These are phyloP conservation scores for Mormyrus iriodes DNA, from an alignment of 2,113 vertebrate genomes.

Conservation along the genomic window DNA sequence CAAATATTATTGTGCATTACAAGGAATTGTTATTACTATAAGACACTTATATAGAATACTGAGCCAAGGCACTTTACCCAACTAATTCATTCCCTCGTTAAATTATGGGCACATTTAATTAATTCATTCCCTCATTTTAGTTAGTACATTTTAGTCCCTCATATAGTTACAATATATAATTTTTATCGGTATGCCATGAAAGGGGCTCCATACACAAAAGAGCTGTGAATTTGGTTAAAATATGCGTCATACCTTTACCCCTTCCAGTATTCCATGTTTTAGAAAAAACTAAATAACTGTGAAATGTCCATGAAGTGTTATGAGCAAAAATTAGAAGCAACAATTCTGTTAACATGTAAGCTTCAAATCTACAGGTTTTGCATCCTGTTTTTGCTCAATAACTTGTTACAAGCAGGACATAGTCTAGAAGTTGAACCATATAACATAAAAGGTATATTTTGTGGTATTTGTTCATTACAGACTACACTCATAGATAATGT, in stretches of 20 bases:
- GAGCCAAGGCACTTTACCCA: no score
- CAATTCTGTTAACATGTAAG: neutral
- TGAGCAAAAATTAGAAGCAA: neutral
- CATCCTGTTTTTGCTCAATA: neutral
- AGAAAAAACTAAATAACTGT: neutral
- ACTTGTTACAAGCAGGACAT: neutral
- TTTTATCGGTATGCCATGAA: no score
- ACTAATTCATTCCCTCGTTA: no score
- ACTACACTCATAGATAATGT: neutral
- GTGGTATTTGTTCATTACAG: neutral
- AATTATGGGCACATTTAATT: no score
- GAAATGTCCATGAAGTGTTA: neutral
- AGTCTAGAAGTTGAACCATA: neutral
- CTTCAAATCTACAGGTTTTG: neutral
- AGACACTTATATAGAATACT: no score
- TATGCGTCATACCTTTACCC: neutral
- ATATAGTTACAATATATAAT: no score
- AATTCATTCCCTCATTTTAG: no score
- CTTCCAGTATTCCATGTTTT: neutral
- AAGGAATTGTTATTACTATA: no score
- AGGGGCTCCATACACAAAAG: no score
- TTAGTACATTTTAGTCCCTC: no score
- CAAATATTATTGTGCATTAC: no score
- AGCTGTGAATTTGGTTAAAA: no score
- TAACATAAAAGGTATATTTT: neutral